Base-by-base conservation (phyloP, 2,797 vertebrate genomes). In the Chaetophractus vellerosus region DNA sequence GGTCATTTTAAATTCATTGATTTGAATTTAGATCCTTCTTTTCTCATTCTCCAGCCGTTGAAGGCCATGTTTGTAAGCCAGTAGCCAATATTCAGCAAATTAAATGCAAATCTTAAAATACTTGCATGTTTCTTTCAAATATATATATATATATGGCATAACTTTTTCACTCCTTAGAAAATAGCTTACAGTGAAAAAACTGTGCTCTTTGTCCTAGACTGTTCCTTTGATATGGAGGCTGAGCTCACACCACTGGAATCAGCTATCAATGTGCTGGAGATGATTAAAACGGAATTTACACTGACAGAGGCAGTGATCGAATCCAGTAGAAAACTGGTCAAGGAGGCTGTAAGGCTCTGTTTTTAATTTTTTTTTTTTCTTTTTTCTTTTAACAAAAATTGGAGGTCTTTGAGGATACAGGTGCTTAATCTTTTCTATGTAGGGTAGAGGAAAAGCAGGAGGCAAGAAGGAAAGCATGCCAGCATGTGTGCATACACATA, bases 181-280 rank as follows among this genome's bases (percentile, higher is more conserved):
- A 93, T 41, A 91, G 82, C 59, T 94, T 95, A 75, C 94, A 95
- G 68, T 88, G 72, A 93, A 96, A 74, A 5, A 88, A 95, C 96
- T 88, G 59, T 95, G 69, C 63, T 95, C 57, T 98, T 92, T 97
- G 78, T 97, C 96, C 21, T 86, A 99, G 98, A 99, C 93, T 99
- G 98, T 83, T 98, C 97, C 93, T 98, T 99, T 48, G 98, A 99
- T 89, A 97, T 97, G 86, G 97, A 98, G 45, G 97, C 97, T 0
- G 98, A 98, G 48, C 97, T 98, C 86, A 98, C 98, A 1, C 98
- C 99, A 0, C 97, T 99, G 0, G 99, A 99, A 91, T 98, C 98
- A 0, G 98, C 98, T 0, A 95, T 99, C 1, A 94, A 95, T 3
- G 95, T 99, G 61, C 97, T 99, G 97, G 98, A 98, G 86, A 97